Percentiles rank a stretch among this genome's conserved stretches.
These are phyloP conservation scores for Felis chaus DNA, from an alignment of 2,113 vertebrate species.

Conservation along the genomic window DNA sequence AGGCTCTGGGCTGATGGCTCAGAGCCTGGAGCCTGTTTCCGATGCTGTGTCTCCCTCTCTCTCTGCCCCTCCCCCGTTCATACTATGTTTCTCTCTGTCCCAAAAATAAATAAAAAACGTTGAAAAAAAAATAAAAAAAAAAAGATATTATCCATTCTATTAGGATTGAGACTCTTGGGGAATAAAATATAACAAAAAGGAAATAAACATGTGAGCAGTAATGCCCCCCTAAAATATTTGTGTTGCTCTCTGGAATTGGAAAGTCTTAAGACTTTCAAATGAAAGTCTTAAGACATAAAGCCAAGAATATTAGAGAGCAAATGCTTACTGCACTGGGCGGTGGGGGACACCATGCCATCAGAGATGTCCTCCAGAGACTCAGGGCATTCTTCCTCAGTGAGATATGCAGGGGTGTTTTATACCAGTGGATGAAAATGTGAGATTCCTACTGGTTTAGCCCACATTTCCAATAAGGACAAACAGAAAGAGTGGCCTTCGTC, in stretches of 20 bases:
- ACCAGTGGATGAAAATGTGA: neutral
- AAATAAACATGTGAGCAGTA: neutral
- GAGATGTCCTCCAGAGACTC: neutral
- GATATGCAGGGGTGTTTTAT: no score
- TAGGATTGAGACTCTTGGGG: neutral
- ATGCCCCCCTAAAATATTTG: neutral
- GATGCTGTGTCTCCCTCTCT: no score
- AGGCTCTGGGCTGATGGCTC: no score
- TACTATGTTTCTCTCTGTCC: no score
- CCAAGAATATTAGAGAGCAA: neutral
- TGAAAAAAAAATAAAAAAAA: no score
- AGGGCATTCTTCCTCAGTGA: neutral
- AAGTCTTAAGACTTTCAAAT: neutral
- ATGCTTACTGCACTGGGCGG: neutral
- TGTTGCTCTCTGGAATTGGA: neutral
- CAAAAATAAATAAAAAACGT: no score
- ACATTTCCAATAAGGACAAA: neutral
- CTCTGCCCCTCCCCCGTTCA: no score
- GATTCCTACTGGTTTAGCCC: neutral
- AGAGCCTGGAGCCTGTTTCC: no score
- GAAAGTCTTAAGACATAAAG: neutral
- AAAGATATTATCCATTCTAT: neutral
- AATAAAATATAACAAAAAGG: neutral
- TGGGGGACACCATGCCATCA: rapidly evolving
- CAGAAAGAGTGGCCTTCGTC: neutral